Conservation (phyloP, 1,140 invertebrate genomes). For the Brachionus calyciflorus region DNA sequence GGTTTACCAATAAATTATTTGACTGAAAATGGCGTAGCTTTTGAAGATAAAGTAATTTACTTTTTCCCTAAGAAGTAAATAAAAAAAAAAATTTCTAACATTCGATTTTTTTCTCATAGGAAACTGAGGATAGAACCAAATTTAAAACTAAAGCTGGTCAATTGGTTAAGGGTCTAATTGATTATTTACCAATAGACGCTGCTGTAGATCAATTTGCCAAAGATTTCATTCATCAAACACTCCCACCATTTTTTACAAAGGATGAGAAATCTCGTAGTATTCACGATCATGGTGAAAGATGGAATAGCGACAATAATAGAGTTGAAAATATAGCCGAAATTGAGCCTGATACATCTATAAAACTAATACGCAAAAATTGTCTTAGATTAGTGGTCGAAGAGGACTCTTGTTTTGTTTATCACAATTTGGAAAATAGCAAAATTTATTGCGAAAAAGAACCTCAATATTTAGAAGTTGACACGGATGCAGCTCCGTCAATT, state of each 20-base stretch:
- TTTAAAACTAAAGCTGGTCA: slow-evolving; percentile 66
- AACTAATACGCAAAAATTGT: slow-evolving; percentile 70
- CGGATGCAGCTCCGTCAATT: slow-evolving; percentile 68
- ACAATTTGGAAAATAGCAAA: slow-evolving; percentile 76
- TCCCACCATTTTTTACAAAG: slow-evolving; percentile 74
- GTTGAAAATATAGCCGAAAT: slow-evolving; percentile 69
- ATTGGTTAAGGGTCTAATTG: slow-evolving; percentile 67
- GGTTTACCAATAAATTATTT: slow-evolving; percentile 78
- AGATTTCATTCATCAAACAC: slow-evolving; percentile 76
- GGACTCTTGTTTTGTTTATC: slow-evolving; percentile 70
- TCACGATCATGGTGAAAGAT: slow-evolving; percentile 68
- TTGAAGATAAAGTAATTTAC: slow-evolving; percentile 36
- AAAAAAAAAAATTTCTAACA: background rate
- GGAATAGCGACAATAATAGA: slow-evolving; percentile 63
- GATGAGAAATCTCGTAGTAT: slow-evolving; percentile 69
- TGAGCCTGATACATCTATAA: slow-evolving; percentile 68
- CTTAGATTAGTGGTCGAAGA: slow-evolving; percentile 71
- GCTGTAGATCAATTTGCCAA: slow-evolving; percentile 81
- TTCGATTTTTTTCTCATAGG: slow-evolving; percentile 50
- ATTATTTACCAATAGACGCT: slow-evolving; percentile 72
- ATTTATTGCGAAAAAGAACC: slow-evolving; percentile 77
- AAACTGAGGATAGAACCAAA: slow-evolving; percentile 59
- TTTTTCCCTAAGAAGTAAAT: no score
- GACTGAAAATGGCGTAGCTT: slow-evolving; percentile 67
- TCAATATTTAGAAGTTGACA: slow-evolving; percentile 73